Percentiles rank a stretch among this genome's conserved stretches.
These are phyloP conservation scores for Parasteatoda tepidariorum DNA, from an alignment of 1,140 invertebrate genomes.

Conservation along the genomic window DNA sequence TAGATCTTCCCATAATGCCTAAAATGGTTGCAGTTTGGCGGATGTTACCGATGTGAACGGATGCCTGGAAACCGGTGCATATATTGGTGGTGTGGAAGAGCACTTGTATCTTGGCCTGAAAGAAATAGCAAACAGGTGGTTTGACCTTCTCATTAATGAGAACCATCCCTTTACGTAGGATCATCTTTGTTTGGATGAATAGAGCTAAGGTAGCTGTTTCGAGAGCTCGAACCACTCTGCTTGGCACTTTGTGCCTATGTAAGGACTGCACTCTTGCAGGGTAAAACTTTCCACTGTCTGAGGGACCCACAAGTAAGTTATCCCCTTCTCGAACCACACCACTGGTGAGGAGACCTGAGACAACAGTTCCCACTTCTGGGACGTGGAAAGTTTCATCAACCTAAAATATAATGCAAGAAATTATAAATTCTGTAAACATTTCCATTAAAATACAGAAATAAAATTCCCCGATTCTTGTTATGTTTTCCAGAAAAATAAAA, in stretches of 20 bases:
- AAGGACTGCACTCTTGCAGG: constrained; percentile 84
- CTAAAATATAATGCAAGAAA: constrained; percentile 72
- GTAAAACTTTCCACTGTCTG: constrained; percentile 84
- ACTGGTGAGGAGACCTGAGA: constrained; percentile 84
- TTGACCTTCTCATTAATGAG: constrained; percentile 44
- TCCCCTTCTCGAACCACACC: constrained; percentile 89
- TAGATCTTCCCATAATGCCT: constrained; percentile 74
- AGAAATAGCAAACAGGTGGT: constrained; percentile 63
- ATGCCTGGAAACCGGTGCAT: constrained; percentile 90
- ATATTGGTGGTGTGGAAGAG: constrained; percentile 87
- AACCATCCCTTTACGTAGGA: constrained; percentile 84
- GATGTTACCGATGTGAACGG: constrained; percentile 94
- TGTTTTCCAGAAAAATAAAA: background rate
- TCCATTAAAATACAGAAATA: background rate
- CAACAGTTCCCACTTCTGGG: constrained; percentile 78
- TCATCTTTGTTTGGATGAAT: constrained; percentile 69
- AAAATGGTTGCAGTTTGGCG: constrained; percentile 89
- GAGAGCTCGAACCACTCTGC: constrained; percentile 85
- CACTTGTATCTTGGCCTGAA: constrained; percentile 84
- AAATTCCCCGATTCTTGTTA: background rate
- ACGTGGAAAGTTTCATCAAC: constrained; percentile 91
- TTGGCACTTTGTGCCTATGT: constrained; percentile 90
- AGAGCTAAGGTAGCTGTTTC: constrained; percentile 92
- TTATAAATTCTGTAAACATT: background rate
- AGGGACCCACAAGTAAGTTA: constrained; percentile 80